Percentiles rank a stretch among this genome's conserved stretches.
Evolutionary conservation across 2,797 vertebrate species (phyloP).

Genomic region (Onychomys arenicola): DNA sequence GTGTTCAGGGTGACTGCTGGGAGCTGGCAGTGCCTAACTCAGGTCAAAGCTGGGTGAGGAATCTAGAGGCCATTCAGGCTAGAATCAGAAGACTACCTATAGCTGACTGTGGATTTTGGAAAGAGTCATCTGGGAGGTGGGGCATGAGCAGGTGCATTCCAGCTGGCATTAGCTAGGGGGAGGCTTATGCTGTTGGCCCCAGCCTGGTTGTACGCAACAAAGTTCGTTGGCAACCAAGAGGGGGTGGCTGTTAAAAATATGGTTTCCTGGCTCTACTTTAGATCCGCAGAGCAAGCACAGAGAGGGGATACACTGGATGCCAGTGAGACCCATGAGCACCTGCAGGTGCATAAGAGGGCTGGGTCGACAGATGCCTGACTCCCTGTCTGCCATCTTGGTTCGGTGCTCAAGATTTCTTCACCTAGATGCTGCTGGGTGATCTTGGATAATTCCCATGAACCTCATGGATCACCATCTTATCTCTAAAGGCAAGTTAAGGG

Average conservation of each 20-base stretch:
- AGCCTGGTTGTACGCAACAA: background rate
- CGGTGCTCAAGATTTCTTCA: background rate
- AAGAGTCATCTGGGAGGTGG: background rate
- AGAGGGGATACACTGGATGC: background rate
- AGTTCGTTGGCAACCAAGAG: background rate
- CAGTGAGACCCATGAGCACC: background rate
- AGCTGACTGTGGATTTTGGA: rapidly evolving
- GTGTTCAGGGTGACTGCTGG: background rate
- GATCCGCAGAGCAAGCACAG: background rate
- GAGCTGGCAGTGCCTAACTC: background rate
- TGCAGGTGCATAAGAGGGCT: background rate
- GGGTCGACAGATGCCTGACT: background rate
- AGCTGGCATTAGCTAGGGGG: rapidly evolving
- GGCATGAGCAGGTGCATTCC: background rate
- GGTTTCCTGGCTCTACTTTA: background rate
- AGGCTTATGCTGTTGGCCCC: background rate
- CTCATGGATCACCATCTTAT: background rate
- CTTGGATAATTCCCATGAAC: background rate
- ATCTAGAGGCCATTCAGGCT: background rate
- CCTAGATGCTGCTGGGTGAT: background rate
- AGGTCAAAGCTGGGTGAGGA: background rate
- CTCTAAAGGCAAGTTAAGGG: background rate
- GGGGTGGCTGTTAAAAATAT: background rate
- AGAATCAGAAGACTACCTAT: background rate
- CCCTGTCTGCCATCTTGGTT: background rate